phyloP scores from a whole-genome alignment of 2,888 invertebrate species.

The Sthenelais limicola region DNA sequence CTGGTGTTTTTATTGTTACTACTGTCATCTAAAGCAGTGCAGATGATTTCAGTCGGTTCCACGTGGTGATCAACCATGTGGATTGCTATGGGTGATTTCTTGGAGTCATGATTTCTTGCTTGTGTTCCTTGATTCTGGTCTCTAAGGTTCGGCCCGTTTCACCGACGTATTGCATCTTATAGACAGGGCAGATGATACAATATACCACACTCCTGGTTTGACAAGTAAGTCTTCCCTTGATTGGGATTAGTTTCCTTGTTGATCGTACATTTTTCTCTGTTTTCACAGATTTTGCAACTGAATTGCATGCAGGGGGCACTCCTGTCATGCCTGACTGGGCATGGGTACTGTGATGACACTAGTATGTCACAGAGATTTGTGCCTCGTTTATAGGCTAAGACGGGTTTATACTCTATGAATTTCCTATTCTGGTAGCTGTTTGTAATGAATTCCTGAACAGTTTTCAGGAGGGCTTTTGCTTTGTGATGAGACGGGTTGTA shows the following conservation, averaged over 20 bases:
- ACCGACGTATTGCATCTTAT: neutral
- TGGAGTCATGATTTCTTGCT: neutral
- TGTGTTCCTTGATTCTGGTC: neutral
- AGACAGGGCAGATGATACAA: neutral
- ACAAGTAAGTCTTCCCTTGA: neutral
- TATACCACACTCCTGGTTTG: neutral
- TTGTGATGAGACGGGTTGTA: neutral
- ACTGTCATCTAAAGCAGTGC: neutral
- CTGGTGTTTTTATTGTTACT: neutral
- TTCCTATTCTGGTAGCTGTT: neutral
- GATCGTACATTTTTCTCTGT: neutral
- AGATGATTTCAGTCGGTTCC: neutral
- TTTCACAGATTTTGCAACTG: neutral
- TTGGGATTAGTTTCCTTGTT: neutral
- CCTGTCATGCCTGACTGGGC: neutral
- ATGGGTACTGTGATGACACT: neutral
- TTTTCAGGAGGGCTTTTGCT: neutral
- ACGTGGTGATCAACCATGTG: slow-evolving; percentile 2
- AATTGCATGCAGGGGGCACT: neutral
- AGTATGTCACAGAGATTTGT: slow-evolving; percentile 11
- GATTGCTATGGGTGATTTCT: neutral
- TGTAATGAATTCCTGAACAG: too few relatives aligned
- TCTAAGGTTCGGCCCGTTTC: neutral
- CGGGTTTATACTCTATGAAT: neutral
- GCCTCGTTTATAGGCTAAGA: neutral